A percentile compares a stretch with the other conserved stretches of the same genome.
Conservation (phyloP, 2,888 invertebrate species). For the Scaptomyza cyrtandrae region DNA sequence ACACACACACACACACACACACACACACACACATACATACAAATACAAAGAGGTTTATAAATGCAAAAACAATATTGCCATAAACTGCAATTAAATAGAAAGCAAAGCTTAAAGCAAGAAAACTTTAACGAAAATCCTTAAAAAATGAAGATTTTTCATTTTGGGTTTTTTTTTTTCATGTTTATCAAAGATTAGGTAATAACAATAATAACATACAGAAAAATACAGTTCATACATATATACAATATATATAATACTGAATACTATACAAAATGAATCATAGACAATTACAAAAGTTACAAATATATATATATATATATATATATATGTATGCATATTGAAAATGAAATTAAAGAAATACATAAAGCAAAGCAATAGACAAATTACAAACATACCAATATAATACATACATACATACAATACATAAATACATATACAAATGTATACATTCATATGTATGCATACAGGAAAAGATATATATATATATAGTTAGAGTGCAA, state of each 20-base stretch:
- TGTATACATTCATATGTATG: background rate
- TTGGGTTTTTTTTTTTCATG: constrained; percentile 1
- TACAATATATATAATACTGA: no score
- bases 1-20: constrained; percentile 11
- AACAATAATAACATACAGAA: background rate
- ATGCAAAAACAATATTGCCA: constrained; percentile 45
- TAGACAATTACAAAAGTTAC: constrained; percentile 35
- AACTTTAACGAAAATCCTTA: constrained; percentile 5
- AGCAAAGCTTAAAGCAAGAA: constrained; percentile 26
- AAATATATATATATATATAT: background rate
- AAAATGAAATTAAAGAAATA: constrained; percentile 5
- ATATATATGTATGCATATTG: background rate
- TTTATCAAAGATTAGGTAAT: constrained; percentile 16
- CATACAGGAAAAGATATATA: constrained; percentile 1
- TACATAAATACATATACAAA: background rate
- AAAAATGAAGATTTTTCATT: constrained; percentile 1
- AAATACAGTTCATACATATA: background rate
- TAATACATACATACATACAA: constrained; percentile 14
- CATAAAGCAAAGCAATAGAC: constrained; percentile 54
- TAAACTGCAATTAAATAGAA: constrained; percentile 59
- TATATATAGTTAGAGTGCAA: constrained; percentile 4
- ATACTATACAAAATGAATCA: constrained; percentile 14
- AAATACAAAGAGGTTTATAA: constrained; percentile 12
- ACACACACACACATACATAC: constrained; percentile 16
- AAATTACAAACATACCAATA: constrained; percentile 41